Evolutionary conservation across 2,113 vertebrate genomes (phyloP).

Genomic region (Polypterus bichir): DNA sequence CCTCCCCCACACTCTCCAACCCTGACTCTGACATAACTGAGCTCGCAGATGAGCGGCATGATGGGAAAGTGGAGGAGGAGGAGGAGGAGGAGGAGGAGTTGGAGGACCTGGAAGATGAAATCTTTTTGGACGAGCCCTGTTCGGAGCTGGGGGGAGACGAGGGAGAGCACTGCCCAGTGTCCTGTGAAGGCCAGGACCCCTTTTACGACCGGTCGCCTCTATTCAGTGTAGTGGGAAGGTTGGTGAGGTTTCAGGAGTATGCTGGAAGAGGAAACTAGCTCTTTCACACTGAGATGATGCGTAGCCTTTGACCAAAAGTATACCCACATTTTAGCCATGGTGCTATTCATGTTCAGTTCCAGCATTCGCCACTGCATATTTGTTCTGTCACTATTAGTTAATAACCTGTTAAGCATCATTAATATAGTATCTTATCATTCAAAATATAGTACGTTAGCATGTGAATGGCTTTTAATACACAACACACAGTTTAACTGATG

Average conservation of each 20-base stretch:
- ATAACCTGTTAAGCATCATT: too few species aligned
- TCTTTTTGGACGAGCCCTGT: slow-evolving; percentile 83
- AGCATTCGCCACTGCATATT: too few species aligned
- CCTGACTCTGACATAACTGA: slow-evolving; percentile 88
- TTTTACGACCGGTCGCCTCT: slow-evolving; percentile 98
- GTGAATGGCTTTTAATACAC: too few species aligned
- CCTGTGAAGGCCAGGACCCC: slow-evolving; percentile 84
- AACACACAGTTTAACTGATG: too few species aligned
- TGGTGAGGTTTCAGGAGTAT: slow-evolving; percentile 95
- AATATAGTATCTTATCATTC: too few species aligned
- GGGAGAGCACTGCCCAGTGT: slow-evolving; percentile 44
- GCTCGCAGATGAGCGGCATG: slow-evolving; percentile 79
- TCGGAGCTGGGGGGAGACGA: slow-evolving; percentile 57
- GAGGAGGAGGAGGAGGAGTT: slow-evolving; percentile 66
- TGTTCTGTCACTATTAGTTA: too few species aligned
- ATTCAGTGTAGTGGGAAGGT: slow-evolving; percentile 99
- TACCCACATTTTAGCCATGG: too few species aligned
- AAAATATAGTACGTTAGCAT: too few species aligned
- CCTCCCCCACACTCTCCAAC: slow-evolving; percentile 93
- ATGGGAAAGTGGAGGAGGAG: slow-evolving; percentile 70
- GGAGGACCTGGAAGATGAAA: slow-evolving; percentile 68
- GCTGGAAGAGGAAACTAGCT: slow-evolving; percentile 94
- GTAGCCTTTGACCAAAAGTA: too few species aligned
- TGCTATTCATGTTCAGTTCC: too few species aligned
- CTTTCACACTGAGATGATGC: slow-evolving; percentile 65